phyloP scores from a whole-genome alignment of 2,113 vertebrate genomes.

The Scortum barcoo region DNA sequence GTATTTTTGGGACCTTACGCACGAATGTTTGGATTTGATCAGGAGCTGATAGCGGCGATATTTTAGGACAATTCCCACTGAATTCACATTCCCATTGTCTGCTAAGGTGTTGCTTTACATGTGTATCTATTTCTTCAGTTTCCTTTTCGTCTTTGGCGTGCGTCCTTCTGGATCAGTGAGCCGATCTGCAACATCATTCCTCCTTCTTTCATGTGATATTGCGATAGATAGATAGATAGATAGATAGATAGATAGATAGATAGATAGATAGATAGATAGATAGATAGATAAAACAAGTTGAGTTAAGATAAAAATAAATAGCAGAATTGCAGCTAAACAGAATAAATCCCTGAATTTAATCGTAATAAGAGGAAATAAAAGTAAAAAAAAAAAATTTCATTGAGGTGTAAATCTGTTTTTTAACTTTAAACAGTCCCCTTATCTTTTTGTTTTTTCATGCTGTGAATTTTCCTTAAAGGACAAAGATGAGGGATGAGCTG shows the following conservation, averaged over 20 bases:
- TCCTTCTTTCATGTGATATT: not conserved
- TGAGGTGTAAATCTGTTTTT: not conserved
- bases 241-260: too few relatives aligned
- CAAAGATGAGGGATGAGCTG: slow-evolving; percentile 30
- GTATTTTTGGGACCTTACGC: slow-evolving; percentile 47
- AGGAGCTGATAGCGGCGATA: not conserved
- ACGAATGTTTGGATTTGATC: slow-evolving; percentile 20
- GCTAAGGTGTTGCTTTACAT: not conserved
- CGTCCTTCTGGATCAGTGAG: not conserved
- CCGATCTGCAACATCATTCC: not conserved
- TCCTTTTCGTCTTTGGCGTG: not conserved
- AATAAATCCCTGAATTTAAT: too few relatives aligned
- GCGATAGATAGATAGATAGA: too few relatives aligned
- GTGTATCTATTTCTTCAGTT: not conserved
- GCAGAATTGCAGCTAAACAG: too few relatives aligned
- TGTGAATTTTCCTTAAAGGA: not conserved
- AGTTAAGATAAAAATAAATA: too few relatives aligned
- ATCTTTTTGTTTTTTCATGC: not conserved
- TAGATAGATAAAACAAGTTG: too few relatives aligned
- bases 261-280: too few relatives aligned
- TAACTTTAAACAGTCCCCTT: not conserved
- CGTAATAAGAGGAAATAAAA: too few relatives aligned
- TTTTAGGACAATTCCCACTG: not conserved
- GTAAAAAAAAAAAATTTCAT: slow-evolving; percentile 4
- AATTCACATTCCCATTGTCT: not conserved